Evolutionary conservation across 2,888 invertebrate species (phyloP), one percentile per base, ranked within the genome.

Genomic region (Crocallis elinguaria): DNA sequence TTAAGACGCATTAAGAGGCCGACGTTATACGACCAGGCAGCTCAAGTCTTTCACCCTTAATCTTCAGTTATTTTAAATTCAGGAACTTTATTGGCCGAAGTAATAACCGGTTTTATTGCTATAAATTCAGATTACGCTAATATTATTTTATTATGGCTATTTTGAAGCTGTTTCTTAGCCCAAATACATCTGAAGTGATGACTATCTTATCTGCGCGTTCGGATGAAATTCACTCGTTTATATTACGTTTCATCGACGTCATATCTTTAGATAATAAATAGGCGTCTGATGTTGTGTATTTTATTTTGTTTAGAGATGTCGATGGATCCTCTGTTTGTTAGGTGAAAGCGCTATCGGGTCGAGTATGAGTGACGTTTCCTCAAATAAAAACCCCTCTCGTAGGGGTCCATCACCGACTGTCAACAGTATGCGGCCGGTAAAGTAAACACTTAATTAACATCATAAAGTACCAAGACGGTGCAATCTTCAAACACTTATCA

Each of bases 401-500:
- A 60, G 67, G 61, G 61, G 66, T 62, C 64, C 63, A 67, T 69
- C 62, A 61, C 62, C 69, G 62, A 21, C 21, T 79, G 81, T 85
- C 80, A 82, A 82, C 79, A 76, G 66, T 71, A 70, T 72, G 71
- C 73, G 67, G 60, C 68, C 66, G 67, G 73, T 74, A 81, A 81
- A 76, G 79, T 82, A 86, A 86, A 86, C 83, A 86, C 86, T 89
- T 91, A 89, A 90, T 90, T 89, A 90, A 82, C 88, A 83, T 84
- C 82, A 80, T 88, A 87, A 88, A 90, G 88, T 85, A 88, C 83
- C 86, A 84, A 86, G 85, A 84, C 83, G 79, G 75, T 79, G 84
- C 87, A 88, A 89, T 90, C 89, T 86, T 79, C 81, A 82, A 83
- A 86, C 88, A 90, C 90, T 90, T 90, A 90, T 90, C 91, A 89